Evolutionary conservation across 2,113 vertebrate genomes (phyloP), one percentile per base, ranked within the genome.

Genomic region (Globicephala melas): DNA sequence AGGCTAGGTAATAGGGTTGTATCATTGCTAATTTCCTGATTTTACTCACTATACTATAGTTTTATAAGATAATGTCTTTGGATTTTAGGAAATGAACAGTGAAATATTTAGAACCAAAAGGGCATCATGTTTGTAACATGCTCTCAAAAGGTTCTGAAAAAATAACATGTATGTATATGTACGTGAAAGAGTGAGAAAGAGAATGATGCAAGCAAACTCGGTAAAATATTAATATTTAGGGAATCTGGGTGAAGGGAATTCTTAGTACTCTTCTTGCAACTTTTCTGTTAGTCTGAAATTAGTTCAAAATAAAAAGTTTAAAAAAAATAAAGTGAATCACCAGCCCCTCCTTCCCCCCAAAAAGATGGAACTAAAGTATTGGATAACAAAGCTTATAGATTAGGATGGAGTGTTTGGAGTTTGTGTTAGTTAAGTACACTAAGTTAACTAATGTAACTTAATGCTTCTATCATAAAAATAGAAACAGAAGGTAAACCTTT

Each of bases 271-370:
- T 71, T 65, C 13, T 36, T 90, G 55, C 31, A 74, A 81, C 84
- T 85, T 73, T 94, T 94, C 8, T 87, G 5, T 81, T 96, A 68
- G 67, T 91, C 26, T 96, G 67, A 94, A 79, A 62, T 86, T 67
- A 81, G 55, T 83, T 89, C 38, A 84, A 41, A 84, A 81, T 60
- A 81, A 79, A 86, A 74, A 67, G 15, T 71, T 79, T 3, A 70
- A 77, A 79, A 44, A 87, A 28, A 47, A 74, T 44, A 31, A 85
- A 91, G 36, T 71, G 33, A 74, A n/a, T 91, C 25, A 58, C 21
- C 38, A 81, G 14, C 2, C 17, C 1, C 15, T 50, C 9, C 1
- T 15, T 36, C 23, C 28, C 9, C 11, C 13, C 8, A 2, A 68
- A 84, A 93, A 53, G 21, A 11, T 53, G 31, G 2, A 82, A 55